Evolutionary conservation across 2,113 vertebrate species (phyloP), one percentile per base, ranked within the genome.

Genomic region (Seriola aureovittata): DNA sequence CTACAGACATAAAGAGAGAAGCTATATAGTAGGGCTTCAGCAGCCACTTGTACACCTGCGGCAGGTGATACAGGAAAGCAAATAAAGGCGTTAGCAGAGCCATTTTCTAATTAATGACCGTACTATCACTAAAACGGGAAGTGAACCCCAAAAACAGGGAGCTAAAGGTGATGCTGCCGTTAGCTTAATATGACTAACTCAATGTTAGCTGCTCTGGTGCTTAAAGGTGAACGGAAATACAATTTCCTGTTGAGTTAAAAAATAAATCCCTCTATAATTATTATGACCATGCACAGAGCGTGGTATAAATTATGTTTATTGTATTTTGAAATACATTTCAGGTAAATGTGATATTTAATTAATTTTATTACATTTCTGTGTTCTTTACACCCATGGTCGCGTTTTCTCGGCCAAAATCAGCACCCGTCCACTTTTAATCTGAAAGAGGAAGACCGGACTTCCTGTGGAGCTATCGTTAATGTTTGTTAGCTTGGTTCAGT

Each of bases 31-130:
- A 98, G 0, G 98, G 98, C 78, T 94, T 96, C 6, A 97, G 95
- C 23, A 99, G 92, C 97, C 97, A 99, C 25, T 97, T 97, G 76
- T 96, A 97, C 17, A 99, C 95, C n/a, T 95, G 96, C 4, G 98
- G 98, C 54, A 98, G 93, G 3, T 94, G 96, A 67, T 97, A 98
- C 2, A 99, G 70, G 25, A 99, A 92, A 0, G 97, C 97, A 5
- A 98, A 80, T 0, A 98, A 48, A 16, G 98, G 96, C 0, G 97
- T 97, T 0, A 99, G 10, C 8, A 99, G 90, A 77, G 98, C 98
- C 98, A 99, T 99, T 63, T 95, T 95, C 12, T 44, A 29, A 7
- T 44, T 1, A 17, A 16, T 8, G n/a, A 11, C 3, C 11, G 2
- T 0, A 29, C 32, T 60, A 17, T 9, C 50, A 34, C 44, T 62